Base-by-base conservation (phyloP, 2,797 vertebrate species). In the Acropternis orthonyx region DNA sequence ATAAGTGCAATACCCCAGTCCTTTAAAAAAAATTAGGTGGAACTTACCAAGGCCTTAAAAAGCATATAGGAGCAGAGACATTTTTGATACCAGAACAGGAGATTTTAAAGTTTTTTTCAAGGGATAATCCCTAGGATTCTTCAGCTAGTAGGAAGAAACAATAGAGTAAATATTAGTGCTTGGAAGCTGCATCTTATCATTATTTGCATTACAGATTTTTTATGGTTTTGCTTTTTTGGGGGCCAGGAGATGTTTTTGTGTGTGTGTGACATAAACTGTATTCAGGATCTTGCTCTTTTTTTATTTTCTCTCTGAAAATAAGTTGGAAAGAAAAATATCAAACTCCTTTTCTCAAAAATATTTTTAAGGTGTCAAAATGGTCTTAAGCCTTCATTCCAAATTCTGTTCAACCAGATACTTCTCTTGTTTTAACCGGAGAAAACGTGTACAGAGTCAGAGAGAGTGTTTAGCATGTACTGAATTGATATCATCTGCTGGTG, bases 331-430 rank as follows among this genome's bases (percentile, higher is more conserved):
- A 36, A 36, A 24, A 86, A 41, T 58, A 69, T 41, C 26, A 61
- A 69, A 22, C 8, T 77, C 14, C 7, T 7, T 41, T 84, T 89
- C 37, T 85, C 59, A 49, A 54, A 49, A 62, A 30, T 62, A 44
- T 32, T 27, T 88, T 85, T 61, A 48, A 75, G 32, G 26, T 58
- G 9, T 68, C 37, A 41, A 44, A 89, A 88, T 14, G 7, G 22
- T 55, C 43, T 59, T 58, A 76, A 88, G 17, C 12, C 5, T 86
- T 92, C n/a, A 24, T 73, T 95, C 39, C 23, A 62, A 52, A 72
- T 88, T 88, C 66, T 71, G 17, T 71, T 93, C n/a, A 78, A 48
- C 23, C 39, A 85, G 36, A 12, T 92, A 74, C 55, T 79, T 76
- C 28, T 73, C 39, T 19, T 77, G 32, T 79, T 82, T 82, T 86